Evolutionary conservation across 2,888 invertebrate species (phyloP).

Genomic region (Trissolcus japonicus): DNA sequence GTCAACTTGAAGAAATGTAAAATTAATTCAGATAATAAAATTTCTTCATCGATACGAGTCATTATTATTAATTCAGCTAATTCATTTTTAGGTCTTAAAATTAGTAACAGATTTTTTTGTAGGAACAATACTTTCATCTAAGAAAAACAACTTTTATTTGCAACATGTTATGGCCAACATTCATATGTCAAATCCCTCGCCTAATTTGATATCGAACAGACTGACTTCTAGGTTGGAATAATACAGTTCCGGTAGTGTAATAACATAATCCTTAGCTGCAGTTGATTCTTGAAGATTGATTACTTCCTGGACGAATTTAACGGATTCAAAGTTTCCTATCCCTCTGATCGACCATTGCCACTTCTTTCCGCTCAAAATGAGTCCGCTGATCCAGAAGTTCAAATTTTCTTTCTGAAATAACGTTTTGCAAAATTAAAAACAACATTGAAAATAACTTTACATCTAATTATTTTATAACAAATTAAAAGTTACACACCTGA

Average conservation of each 20-base stretch:
- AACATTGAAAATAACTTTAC: background rate
- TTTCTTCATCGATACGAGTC: slow-evolving; percentile 44
- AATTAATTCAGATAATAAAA: slow-evolving; percentile 51
- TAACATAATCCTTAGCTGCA: slow-evolving; percentile 60
- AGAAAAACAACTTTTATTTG: background rate
- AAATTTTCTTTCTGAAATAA: slow-evolving; percentile 63
- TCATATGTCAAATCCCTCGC: slow-evolving; percentile 47
- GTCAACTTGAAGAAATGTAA: slow-evolving; percentile 53
- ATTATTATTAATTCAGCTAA: background rate
- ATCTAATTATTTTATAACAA: no score
- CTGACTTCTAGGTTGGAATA: slow-evolving; percentile 29
- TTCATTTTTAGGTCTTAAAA: no score
- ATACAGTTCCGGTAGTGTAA: slow-evolving; percentile 63
- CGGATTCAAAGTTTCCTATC: slow-evolving; percentile 58
- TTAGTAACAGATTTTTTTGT: no score
- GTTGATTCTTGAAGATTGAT: slow-evolving; percentile 63
- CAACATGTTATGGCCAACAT: background rate
- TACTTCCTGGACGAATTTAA: slow-evolving; percentile 64
- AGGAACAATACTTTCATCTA: no score
- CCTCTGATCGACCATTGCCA: slow-evolving; percentile 70
- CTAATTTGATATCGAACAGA: slow-evolving; percentile 32
- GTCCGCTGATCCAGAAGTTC: slow-evolving; percentile 62
- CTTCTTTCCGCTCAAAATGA: slow-evolving; percentile 51
- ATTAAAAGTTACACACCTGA: no score
- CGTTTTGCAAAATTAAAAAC: no score